Evolutionary conservation across 92 coral and sea anemone genomes (phyloP).

Genomic region (Nematostella vectensis): DNA sequence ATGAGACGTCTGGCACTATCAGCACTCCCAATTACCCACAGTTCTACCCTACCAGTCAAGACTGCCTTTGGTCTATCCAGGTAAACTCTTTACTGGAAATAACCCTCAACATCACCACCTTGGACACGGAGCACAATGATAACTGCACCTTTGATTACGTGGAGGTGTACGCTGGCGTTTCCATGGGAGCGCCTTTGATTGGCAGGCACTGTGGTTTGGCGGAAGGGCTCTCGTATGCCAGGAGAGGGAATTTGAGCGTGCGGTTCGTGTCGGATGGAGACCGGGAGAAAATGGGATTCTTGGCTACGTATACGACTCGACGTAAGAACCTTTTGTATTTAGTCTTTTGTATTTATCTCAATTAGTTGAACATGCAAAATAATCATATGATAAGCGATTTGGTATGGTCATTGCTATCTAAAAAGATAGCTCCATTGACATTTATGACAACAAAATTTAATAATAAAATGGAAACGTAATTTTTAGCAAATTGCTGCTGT

Average conservation of each 20-base stretch:
- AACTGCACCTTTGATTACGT: slow-evolving; percentile 34
- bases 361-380: too few relatives aligned
- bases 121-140: slow-evolving; percentile 17
- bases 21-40: slow-evolving; percentile 28
- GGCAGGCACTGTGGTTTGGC: slow-evolving; percentile 37
- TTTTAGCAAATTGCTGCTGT: too few relatives aligned
- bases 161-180: slow-evolving; percentile 36
- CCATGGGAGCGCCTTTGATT: slow-evolving; percentile 14
- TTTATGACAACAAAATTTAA: too few relatives aligned
- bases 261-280: slow-evolving; percentile 38
- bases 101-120: slow-evolving; percentile 9
- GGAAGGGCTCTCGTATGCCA: slow-evolving; percentile 8
- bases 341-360: too few relatives aligned
- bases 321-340: neutral
- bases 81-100: slow-evolving; percentile 21
- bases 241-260: slow-evolving; percentile 37
- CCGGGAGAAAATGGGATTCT: slow-evolving; percentile 34
- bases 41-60: slow-evolving; percentile 13
- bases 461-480: too few relatives aligned
- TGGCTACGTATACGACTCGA: slow-evolving; percentile 16
- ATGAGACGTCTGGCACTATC: slow-evolving; percentile 16
- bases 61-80: slow-evolving; percentile 27
- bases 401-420: too few relatives aligned
- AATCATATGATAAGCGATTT: too few relatives aligned
- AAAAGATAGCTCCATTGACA: too few relatives aligned